These are phyloP conservation scores for Chymomyza fuscimana DNA, from an alignment of 2,888 invertebrate species.

Conservation along the genomic window DNA sequence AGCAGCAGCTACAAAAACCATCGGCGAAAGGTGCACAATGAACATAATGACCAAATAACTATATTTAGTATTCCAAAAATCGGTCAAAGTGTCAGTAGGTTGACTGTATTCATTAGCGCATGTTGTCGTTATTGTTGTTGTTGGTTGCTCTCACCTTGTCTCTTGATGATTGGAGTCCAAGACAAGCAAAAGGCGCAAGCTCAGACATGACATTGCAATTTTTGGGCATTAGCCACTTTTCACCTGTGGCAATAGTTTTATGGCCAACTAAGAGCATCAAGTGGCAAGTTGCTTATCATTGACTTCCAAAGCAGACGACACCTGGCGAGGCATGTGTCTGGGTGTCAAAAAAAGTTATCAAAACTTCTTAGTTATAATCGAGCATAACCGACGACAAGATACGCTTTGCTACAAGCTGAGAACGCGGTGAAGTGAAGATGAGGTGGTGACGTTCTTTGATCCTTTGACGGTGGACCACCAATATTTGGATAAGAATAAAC, in stretches of 20 bases:
- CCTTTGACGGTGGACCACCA: no score
- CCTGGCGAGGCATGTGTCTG: background rate
- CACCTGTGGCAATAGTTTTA: slow-evolving; percentile 15
- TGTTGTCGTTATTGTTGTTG: background rate
- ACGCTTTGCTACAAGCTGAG: no score
- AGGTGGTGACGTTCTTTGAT: no score
- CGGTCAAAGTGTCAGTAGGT: slow-evolving; percentile 75
- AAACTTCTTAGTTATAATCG: no score
- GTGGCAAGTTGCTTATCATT: slow-evolving; percentile 7
- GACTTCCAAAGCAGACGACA: background rate
- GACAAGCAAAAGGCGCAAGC: background rate
- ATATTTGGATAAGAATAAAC: no score
- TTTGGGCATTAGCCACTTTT: slow-evolving; percentile 65
- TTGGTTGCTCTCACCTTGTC: slow-evolving; percentile 47
- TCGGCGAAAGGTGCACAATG: slow-evolving; percentile 62
- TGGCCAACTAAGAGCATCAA: slow-evolving; percentile 5
- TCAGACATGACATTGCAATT: slow-evolving; percentile 63
- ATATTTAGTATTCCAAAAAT: slow-evolving; percentile 68
- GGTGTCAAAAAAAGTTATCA: background rate
- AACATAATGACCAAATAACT: slow-evolving; percentile 70
- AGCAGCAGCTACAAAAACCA: slow-evolving; percentile 3
- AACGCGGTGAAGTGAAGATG: no score
- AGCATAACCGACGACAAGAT: no score
- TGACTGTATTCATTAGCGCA: slow-evolving; percentile 57
- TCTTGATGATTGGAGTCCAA: background rate